Evolutionary conservation across 2,113 vertebrate species (phyloP).

Genomic region (Limnothrissa miodon): DNA sequence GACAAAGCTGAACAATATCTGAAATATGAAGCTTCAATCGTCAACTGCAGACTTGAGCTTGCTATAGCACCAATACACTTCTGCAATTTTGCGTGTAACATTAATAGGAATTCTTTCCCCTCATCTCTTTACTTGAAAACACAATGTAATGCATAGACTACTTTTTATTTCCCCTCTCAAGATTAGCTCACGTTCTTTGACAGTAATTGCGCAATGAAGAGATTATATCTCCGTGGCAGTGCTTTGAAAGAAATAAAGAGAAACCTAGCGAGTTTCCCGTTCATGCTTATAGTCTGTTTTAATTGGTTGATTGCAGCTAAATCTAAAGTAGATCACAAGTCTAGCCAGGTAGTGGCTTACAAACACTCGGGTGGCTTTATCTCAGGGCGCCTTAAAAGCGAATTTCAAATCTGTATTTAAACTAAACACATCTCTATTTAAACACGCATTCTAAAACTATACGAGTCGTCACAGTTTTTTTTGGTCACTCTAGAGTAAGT

Average conservation of each 20-base stretch:
- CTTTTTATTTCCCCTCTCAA: not conserved
- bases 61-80: slow-evolving; percentile 5
- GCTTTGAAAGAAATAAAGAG: not conserved
- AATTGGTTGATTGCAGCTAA: slow-evolving; percentile 1
- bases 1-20: slow-evolving; percentile 25
- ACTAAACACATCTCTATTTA: not conserved
- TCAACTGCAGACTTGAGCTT: not conserved
- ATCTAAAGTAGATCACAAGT: not conserved
- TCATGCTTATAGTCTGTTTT: not conserved
- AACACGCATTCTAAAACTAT: not conserved
- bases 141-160: not conserved
- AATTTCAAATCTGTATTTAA: not conserved
- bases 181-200: not conserved
- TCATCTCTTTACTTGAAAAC: not conserved
- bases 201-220: not conserved
- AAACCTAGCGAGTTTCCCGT: not conserved
- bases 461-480: not conserved
- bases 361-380: not conserved
- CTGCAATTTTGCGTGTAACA: not conserved
- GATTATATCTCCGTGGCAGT: not conserved
- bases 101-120: not conserved
- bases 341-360: not conserved
- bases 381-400: not conserved
- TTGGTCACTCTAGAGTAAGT: slow-evolving; percentile 16
- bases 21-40: slow-evolving; percentile 5